Evolutionary conservation across 1,140 invertebrate genomes (phyloP).

Genomic region (Leptopilina boulardi): DNA sequence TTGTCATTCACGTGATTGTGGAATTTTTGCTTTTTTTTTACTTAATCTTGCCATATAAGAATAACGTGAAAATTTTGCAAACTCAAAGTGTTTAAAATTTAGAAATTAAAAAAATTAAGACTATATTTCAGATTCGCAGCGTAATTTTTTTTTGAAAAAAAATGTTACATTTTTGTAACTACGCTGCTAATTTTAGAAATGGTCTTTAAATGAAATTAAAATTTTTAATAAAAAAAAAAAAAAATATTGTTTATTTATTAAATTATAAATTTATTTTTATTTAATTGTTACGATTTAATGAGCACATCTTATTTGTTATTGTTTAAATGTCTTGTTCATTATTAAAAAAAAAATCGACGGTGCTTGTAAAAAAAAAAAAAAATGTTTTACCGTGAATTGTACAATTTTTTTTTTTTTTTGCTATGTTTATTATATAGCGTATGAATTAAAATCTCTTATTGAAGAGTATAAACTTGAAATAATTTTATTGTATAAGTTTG

Average conservation of each 20-base stretch:
- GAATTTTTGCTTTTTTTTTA: not conserved
- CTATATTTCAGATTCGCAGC: not conserved
- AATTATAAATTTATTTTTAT: not conserved
- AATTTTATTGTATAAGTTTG: no score
- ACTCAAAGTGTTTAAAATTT: not conserved
- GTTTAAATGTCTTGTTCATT: not conserved
- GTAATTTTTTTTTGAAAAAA: not conserved
- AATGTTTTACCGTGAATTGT: not conserved
- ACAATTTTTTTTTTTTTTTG: not conserved
- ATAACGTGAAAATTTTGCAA: not conserved
- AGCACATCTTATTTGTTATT: not conserved
- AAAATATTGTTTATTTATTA: not conserved
- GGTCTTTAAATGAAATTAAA: no score
- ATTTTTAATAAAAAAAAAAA: no score
- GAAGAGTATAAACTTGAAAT: no score
- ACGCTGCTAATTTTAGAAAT: not conserved
- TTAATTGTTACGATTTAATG: not conserved
- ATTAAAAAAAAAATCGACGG: not conserved
- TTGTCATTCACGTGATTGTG: not conserved
- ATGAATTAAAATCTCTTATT: no score
- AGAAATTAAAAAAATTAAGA: not conserved
- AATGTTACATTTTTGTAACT: not conserved
- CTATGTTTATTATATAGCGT: not conserved
- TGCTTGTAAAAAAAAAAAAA: not conserved
- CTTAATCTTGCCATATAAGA: conserved; percentile 19